Evolutionary conservation across 2,113 vertebrate genomes (phyloP), one percentile per base, ranked within the genome.

Genomic region (Oreochromis niloticus): DNA sequence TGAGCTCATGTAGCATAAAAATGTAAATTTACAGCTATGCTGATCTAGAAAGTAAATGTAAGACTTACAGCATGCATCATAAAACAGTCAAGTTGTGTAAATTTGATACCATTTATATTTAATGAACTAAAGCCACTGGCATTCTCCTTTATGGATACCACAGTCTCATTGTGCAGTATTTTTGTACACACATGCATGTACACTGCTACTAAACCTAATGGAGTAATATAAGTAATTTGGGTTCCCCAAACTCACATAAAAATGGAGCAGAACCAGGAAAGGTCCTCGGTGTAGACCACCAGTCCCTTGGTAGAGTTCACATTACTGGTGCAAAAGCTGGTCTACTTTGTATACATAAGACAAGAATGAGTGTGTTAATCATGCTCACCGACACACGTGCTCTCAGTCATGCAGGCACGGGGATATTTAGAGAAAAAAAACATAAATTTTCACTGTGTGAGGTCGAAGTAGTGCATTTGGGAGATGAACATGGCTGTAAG

Each of bases 281-380:
- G 46, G 16, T 50, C 27, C 85, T 80, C 27, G 17, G 54, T 48
- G 55, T 55, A 82, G 52, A 91, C 81, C 88, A 46, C 59, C 73
- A 7, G 59, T 81, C 85, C 86, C 80, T 27, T 27, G 86, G 34
- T 36, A 50, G 80, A 75, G 61, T 85, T 88, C 81, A 85, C 85
- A 73, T 91, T 87, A 88, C 87, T 54, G 59, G 71, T 80, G 34
- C 75, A 68, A 63, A 87, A 89, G 66, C 81, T 46, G 48, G 39
- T 90, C 82, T n/a, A 9, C 55, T 85, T 71, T 89, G 85, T 89
- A 30, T 89, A 79, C 48, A 85, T 54, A 83, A 91, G 63, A 73
- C 12, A 19, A 34, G 87, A 90, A 7, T 32, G n/a, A 88, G 79
- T 84, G 86, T 88, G 78, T 89, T 87, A 82, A 88, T 85, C 82